A percentile compares a stretch with the other conserved stretches of the same genome.
phyloP scores from a whole-genome alignment of 1,140 invertebrate species.

The Aphelinus certus region DNA sequence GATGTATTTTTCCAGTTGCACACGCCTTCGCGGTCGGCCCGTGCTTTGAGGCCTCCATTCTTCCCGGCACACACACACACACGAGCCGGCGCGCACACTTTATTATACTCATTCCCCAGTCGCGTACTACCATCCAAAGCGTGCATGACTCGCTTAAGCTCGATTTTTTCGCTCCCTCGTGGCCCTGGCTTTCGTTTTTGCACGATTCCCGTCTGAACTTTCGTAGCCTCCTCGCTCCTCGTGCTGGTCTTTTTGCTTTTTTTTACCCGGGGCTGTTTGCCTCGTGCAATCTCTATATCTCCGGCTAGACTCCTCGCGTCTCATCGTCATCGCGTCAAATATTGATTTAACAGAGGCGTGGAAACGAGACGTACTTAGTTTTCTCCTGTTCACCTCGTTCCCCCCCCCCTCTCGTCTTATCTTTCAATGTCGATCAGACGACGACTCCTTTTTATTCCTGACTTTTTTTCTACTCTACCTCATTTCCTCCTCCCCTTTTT shows the following conservation, averaged over 20 bases:
- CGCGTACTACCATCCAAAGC: neutral
- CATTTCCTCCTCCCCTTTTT: neutral
- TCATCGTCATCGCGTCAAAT: slow-evolving; percentile 24
- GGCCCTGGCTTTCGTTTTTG: neutral
- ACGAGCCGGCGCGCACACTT: neutral
- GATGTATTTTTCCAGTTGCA: neutral
- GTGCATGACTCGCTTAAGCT: too few species aligned
- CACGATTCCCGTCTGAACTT: neutral
- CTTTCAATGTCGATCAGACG: neutral
- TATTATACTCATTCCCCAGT: neutral
- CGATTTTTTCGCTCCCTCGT: too few species aligned
- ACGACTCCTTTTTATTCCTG: slow-evolving; percentile 7
- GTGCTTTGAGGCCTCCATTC: neutral
- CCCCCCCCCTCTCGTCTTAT: neutral
- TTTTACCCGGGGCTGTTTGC: slow-evolving; percentile 4
- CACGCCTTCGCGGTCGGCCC: neutral
- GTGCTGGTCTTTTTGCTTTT: neutral
- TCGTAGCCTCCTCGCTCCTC: neutral
- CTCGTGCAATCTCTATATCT: neutral
- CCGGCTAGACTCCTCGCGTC: neutral
- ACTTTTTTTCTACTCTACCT: neutral
- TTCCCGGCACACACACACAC: neutral
- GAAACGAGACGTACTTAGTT: slow-evolving; percentile 24
- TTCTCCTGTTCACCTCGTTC: neutral
- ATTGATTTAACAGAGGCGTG: slow-evolving; percentile 31